Conservation (phyloP, 2,888 invertebrate species). For the Cartodere bifasciata region DNA sequence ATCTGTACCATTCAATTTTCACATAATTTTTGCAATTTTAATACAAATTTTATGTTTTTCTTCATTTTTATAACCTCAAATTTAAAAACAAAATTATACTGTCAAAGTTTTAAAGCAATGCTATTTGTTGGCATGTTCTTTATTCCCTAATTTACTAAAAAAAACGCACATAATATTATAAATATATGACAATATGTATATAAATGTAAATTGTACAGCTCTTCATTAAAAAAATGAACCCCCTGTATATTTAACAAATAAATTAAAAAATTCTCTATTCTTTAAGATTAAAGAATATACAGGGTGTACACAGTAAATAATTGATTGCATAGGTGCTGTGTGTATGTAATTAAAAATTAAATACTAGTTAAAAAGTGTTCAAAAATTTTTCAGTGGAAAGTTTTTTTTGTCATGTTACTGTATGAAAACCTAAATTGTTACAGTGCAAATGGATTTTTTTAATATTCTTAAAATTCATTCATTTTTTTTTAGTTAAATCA, state of each 20-base stretch:
- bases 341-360: constrained; percentile 15
- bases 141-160: too few species aligned
- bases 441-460: too few species aligned
- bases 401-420: too few species aligned
- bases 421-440: too few species aligned
- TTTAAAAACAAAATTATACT: too few species aligned
- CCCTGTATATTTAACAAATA: constrained; percentile 7
- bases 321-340: constrained; percentile 23
- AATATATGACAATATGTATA: constrained; percentile 38
- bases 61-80: too few species aligned
- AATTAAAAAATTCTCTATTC: constrained; percentile 1
- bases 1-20: constrained; percentile 7
- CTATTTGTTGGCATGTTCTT: too few species aligned
- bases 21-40: too few species aligned
- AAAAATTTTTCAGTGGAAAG: constrained; percentile 3
- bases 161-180: constrained; percentile 30
- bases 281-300: constrained; percentile 11
- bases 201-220: constrained; percentile 34
- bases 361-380: constrained; percentile 3
- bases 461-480: too few species aligned
- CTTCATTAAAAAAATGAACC: constrained; percentile 15
- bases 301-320: constrained; percentile 14
- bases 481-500: too few species aligned
- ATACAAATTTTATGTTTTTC: too few species aligned
- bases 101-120: too few species aligned